phyloP scores from a whole-genome alignment of 2,113 vertebrate species.

The Anoura caudifer region DNA sequence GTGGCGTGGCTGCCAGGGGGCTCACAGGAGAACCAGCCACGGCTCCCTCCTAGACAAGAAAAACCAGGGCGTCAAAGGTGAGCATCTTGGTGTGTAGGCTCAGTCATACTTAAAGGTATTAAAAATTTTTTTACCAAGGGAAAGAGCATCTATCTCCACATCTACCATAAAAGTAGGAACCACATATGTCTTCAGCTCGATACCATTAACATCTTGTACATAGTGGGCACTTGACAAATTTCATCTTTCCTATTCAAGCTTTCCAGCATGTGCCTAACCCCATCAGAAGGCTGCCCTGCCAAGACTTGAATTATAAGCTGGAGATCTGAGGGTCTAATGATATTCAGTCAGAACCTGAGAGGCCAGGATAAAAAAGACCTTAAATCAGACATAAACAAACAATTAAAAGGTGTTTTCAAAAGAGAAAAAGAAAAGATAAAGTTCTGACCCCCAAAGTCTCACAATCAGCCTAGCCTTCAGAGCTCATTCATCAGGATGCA shows the following conservation, averaged over 20 bases:
- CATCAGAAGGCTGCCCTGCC: background rate
- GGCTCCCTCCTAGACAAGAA: constrained; percentile 63
- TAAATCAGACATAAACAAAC: background rate
- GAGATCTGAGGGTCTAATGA: background rate
- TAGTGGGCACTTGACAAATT: background rate
- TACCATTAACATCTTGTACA: background rate
- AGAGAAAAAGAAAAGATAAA: background rate
- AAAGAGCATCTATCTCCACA: background rate
- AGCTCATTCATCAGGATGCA: background rate
- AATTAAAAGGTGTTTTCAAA: background rate
- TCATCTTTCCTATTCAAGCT: background rate
- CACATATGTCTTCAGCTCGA: background rate
- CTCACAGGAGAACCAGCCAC: constrained; percentile 4
- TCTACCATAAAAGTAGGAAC: background rate
- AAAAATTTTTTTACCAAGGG: background rate
- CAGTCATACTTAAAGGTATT: background rate
- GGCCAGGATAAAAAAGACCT: background rate
- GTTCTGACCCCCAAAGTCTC: background rate
- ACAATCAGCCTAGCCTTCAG: background rate
- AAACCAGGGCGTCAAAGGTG: background rate
- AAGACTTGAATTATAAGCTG: background rate
- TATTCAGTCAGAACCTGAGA: background rate
- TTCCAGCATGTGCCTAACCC: background rate
- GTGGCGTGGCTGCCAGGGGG: fast-evolving
- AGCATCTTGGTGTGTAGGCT: background rate